Base-by-base conservation (phyloP, 1,140 invertebrate species). In the Neocloeon triangulifer region DNA sequence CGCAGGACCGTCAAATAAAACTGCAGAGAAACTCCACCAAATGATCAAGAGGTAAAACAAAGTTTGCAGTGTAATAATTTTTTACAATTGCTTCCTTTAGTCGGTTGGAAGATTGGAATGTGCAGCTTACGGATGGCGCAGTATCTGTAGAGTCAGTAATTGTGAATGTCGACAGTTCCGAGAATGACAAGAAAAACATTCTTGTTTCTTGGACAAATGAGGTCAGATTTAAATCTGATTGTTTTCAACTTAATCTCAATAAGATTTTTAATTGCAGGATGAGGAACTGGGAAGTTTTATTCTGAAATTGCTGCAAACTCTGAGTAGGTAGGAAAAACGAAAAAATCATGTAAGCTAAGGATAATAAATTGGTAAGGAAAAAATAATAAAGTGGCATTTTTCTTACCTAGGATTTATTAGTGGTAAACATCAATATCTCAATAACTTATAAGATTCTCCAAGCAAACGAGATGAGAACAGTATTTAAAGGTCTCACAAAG, bases 171-270 rank as follows among this genome's bases (percentile, higher is more conserved):
- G 78, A 85, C 54, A 76, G 77, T 9, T 49, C 49, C 22, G 62
- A 66, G 13, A 64, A 73, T 17, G 69, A 76, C 33, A 69, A 75
- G 27, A 95, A 92, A 49, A 82, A 69, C 43, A 70, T 94, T 37
- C 73, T 81, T 43, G 74, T 94, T n/a, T 88, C 86, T 1, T 96
- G 88, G 88, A 81, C 79, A 6, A 84, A 92, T 62, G 80, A 94
- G 52, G n/a, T n/a, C n/a, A n/a, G n/a, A n/a, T n/a, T n/a, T n/a
- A n/a, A n/a, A n/a, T n/a, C n/a, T n/a, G n/a, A n/a, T n/a, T n/a
- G n/a, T n/a, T n/a, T n/a, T n/a, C n/a, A n/a, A n/a, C n/a, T n/a
- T n/a, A n/a, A n/a, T n/a, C n/a, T n/a, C n/a, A n/a, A n/a, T n/a
- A n/a, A n/a, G n/a, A n/a, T n/a, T n/a, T n/a, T n/a, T n/a, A n/a